A percentile compares a stretch with the other conserved stretches of the same genome.
Conservation (phyloP, 2,113 vertebrate genomes). For the Aix galericulata region DNA sequence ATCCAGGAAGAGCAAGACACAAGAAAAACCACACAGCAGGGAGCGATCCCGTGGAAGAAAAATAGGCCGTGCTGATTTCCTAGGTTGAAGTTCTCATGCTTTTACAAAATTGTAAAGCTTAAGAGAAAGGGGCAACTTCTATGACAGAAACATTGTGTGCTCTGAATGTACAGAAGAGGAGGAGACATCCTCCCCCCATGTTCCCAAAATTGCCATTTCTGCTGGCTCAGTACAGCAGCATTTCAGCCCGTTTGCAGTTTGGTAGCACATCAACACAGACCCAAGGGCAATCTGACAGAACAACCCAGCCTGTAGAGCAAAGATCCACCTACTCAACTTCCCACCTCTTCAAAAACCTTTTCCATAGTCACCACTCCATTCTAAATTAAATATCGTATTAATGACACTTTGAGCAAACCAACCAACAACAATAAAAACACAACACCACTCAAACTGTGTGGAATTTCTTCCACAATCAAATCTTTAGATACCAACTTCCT, state of each 20-base stretch:
- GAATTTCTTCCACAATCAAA: background rate
- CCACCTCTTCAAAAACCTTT: background rate
- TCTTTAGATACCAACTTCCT: background rate
- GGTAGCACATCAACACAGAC: background rate
- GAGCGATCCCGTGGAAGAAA: background rate
- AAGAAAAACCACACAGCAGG: background rate
- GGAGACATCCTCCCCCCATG: background rate
- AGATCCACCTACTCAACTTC: background rate
- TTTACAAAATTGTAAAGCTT: background rate
- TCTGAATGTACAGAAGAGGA: background rate
- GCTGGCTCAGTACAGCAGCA: background rate
- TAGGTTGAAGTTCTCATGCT: background rate
- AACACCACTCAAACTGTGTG: background rate
- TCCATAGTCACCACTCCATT: background rate
- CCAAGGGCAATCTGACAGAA: background rate
- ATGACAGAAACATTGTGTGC: background rate
- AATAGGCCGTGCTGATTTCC: background rate
- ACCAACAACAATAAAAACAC: background rate
- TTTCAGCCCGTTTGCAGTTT: background rate
- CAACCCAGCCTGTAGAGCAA: background rate
- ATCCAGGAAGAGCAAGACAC: background rate
- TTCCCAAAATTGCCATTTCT: background rate
- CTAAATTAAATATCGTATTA: background rate
- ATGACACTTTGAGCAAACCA: background rate
- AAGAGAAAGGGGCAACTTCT: background rate